phyloP scores from a whole-genome alignment of 2,113 vertebrate species.

The Rafetus swinhoei region DNA sequence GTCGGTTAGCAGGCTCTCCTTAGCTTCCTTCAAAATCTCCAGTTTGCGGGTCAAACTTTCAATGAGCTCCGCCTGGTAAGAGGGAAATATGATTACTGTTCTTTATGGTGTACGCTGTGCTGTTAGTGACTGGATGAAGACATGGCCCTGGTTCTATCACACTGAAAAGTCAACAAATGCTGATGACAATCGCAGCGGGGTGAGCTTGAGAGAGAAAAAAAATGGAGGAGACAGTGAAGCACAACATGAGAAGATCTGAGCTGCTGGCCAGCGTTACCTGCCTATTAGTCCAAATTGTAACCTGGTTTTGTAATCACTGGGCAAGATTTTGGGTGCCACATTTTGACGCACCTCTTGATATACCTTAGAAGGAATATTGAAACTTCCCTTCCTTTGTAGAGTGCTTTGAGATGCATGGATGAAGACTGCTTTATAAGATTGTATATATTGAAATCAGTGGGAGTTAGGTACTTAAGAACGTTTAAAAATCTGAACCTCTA shows the following conservation, averaged over 20 bases:
- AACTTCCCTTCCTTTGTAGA: not conserved
- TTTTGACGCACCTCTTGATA: not conserved
- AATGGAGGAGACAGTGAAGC: not conserved
- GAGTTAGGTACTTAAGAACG: not conserved
- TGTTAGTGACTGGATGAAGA: rapidly evolving
- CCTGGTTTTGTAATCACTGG: not conserved
- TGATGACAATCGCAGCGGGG: not conserved
- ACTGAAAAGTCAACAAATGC: not conserved
- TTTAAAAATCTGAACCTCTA: not conserved
- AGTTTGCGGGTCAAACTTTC: conserved; percentile 86
- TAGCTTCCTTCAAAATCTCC: conserved; percentile 85
- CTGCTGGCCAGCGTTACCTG: not conserved
- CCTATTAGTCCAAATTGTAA: not conserved
- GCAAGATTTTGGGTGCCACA: not conserved
- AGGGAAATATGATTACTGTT: conserved; percentile 12
- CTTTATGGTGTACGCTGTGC: not conserved
- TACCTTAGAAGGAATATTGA: not conserved
- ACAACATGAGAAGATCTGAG: not conserved
- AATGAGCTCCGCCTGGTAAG: conserved; percentile 87
- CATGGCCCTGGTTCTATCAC: not conserved
- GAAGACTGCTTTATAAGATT: not conserved
- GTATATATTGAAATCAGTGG: not conserved
- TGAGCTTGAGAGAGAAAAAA: not conserved
- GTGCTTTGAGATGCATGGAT: not conserved
- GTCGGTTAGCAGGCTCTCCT: conserved; percentile 84